phyloP scores from a whole-genome alignment of 2,888 invertebrate genomes.

The Drosophila anomalata region DNA sequence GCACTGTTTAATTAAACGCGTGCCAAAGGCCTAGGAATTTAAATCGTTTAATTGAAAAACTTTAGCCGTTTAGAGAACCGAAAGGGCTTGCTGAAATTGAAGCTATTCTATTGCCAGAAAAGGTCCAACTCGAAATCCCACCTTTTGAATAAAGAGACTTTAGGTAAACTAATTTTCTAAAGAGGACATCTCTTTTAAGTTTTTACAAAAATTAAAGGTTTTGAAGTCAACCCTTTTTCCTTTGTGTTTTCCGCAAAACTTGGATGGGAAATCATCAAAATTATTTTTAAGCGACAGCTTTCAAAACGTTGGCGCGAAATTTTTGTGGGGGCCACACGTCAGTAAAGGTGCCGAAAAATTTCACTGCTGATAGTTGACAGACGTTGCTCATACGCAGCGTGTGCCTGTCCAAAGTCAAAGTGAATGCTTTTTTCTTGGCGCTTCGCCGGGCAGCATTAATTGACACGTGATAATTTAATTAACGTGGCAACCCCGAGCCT shows the following conservation, averaged over 20 bases:
- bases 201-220: neutral
- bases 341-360: neutral
- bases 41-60: slow-evolving; percentile 74
- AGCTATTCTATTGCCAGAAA: neutral
- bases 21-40: slow-evolving; percentile 52
- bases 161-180: neutral
- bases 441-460: slow-evolving; percentile 57
- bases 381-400: slow-evolving; percentile 37
- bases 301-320: slow-evolving; percentile 21
- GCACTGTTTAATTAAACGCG: slow-evolving; percentile 66
- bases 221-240: neutral
- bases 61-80: slow-evolving; percentile 47
- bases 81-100: neutral
- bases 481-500: slow-evolving; percentile 53
- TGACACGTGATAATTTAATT: slow-evolving; percentile 77
- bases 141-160: neutral
- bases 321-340: neutral
- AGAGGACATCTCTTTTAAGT: neutral
- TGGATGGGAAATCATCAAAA: slow-evolving; percentile 54
- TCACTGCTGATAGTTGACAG: slow-evolving; percentile 24
- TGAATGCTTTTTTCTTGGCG: slow-evolving; percentile 42
- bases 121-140: neutral
- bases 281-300: slow-evolving; percentile 63
- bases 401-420: slow-evolving; percentile 30
- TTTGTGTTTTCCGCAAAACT: slow-evolving; percentile 2